Conservation (phyloP, 2,113 vertebrate genomes). For the Callaeas wilsoni region DNA sequence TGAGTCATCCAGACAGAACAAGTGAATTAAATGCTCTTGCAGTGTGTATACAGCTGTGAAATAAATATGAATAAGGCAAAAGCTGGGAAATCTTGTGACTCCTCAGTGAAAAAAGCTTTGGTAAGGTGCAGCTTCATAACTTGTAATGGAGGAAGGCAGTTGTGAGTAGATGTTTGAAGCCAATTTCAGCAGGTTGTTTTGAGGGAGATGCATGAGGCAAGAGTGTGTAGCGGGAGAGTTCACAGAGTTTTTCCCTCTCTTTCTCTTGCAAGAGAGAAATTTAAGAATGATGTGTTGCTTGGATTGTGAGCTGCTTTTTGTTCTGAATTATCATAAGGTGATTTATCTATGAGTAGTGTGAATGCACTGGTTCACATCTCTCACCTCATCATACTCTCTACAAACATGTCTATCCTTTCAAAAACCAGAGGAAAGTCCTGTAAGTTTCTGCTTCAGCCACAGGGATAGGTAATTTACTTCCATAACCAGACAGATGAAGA, state of each 20-base stretch:
- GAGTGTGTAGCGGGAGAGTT: not conserved
- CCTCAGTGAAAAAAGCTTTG: not conserved
- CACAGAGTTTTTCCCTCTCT: not conserved
- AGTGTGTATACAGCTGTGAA: not conserved
- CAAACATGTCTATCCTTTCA: not conserved
- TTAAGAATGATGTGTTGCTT: not conserved
- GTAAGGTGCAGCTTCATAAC: not conserved
- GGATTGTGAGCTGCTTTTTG: not conserved
- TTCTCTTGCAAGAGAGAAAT: not conserved
- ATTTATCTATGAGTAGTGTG: not conserved
- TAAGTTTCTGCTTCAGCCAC: not conserved
- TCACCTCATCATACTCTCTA: not conserved
- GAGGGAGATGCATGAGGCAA: not conserved
- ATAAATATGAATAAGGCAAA: not conserved
- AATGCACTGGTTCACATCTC: not conserved
- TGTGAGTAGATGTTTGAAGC: not conserved
- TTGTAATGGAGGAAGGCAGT: not conserved
- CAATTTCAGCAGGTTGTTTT: not conserved
- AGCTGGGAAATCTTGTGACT: not conserved
- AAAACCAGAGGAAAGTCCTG: not conserved
- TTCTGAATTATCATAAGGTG: not conserved
- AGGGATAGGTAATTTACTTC: not conserved
- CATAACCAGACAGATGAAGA: not conserved
- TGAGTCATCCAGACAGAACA: not conserved
- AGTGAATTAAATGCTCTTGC: not conserved